Conservation (phyloP, 2,797 vertebrate genomes). For the Brachymystax lenok region DNA sequence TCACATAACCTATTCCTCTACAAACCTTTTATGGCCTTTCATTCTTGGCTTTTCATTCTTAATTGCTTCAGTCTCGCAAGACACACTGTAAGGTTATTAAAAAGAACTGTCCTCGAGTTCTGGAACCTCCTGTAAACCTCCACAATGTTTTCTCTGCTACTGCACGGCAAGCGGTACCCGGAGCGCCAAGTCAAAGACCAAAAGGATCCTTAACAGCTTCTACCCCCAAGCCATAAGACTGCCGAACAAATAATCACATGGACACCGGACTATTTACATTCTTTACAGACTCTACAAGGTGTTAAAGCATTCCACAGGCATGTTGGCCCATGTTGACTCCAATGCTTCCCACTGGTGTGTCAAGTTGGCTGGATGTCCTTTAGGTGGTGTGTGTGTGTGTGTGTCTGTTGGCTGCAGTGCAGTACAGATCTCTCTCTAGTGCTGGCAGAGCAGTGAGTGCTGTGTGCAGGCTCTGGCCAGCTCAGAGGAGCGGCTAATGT, state of each 20-base stretch:
- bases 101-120: not conserved
- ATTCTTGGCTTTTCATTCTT: constrained; percentile 12
- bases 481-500: constrained; percentile 77
- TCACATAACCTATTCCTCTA: not conserved
- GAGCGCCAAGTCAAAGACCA: too few species aligned
- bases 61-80: constrained; percentile 24
- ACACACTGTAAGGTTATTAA: not conserved
- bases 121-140: constrained; percentile 8
- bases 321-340: too few species aligned
- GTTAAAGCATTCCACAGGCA: too few species aligned
- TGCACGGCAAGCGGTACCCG: too few species aligned
- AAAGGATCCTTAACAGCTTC: too few species aligned
- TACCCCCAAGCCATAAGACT: too few species aligned
- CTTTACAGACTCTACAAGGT: too few species aligned
- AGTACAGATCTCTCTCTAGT: not conserved
- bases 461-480: constrained; percentile 66
- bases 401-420: not conserved
- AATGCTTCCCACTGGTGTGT: too few species aligned
- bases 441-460: constrained; percentile 24
- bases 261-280: too few species aligned
- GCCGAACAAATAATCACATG: too few species aligned
- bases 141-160: too few species aligned
- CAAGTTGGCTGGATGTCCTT: too few species aligned
- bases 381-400: not conserved
- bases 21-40: constrained; percentile 12